These are phyloP conservation scores for Leucoraja erinaceus DNA, from an alignment of 2,113 vertebrate genomes.

Conservation along the genomic window DNA sequence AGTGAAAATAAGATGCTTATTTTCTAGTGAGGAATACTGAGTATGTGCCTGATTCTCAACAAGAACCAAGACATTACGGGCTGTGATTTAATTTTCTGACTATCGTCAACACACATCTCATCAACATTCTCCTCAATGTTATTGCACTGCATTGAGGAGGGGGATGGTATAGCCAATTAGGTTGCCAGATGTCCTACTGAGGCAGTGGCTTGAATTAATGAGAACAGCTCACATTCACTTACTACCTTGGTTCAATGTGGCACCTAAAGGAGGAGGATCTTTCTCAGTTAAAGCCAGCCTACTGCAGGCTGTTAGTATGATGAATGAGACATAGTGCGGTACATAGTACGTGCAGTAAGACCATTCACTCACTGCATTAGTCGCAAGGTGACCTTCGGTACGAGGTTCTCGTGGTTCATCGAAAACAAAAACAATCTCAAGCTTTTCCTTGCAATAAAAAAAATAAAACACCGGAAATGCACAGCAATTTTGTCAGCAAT, in stretches of 20 bases:
- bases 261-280: not conserved
- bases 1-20: not conserved
- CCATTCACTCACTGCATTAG: not conserved
- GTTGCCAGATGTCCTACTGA: not conserved
- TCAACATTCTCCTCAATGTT: not conserved
- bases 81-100: not conserved
- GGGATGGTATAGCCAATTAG: not conserved
- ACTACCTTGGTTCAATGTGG: not conserved
- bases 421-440: not conserved
- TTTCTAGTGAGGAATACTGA: not conserved
- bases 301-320: not conserved
- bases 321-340: conserved; percentile 13
- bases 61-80: not conserved
- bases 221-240: not conserved
- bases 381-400: conserved; percentile 12
- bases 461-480: not conserved
- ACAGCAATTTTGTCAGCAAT: not conserved
- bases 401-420: not conserved
- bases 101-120: not conserved
- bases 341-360: not conserved
- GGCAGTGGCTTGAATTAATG: conserved; percentile 13
- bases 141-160: not conserved
- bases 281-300: not conserved
- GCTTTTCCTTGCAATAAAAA: not conserved
- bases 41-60: not conserved